Conservation (phyloP, 1,140 invertebrate genomes). For the Vollenhovia emeryi region DNA sequence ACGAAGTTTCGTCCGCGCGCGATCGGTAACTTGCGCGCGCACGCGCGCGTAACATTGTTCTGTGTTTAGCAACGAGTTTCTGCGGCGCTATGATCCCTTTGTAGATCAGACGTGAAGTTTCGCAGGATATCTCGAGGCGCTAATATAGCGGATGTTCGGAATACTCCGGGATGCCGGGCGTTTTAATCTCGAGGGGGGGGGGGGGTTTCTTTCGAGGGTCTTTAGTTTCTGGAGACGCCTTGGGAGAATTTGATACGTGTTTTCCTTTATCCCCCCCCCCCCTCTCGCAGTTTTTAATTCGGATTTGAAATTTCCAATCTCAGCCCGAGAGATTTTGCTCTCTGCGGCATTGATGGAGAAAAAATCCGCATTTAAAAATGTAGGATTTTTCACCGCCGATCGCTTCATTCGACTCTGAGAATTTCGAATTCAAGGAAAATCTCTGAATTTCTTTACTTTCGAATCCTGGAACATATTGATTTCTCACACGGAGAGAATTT, state of each 20-base stretch:
- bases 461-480: neutral
- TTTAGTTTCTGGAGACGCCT: neutral
- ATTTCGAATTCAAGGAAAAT: neutral
- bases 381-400: neutral
- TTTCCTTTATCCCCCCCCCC: neutral
- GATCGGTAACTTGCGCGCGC: constrained; percentile 24
- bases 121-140: constrained; percentile 16
- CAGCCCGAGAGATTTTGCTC: no score
- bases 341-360: no score
- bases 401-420: no score
- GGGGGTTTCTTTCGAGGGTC: neutral
- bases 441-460: neutral
- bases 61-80: constrained; percentile 15
- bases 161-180: neutral
- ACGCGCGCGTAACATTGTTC: constrained; percentile 26
- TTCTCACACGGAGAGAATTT: no score
- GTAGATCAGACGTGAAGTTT: constrained; percentile 50
- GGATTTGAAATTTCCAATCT: neutral
- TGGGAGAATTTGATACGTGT: neutral
- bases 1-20: constrained; percentile 36
- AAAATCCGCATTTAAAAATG: neutral
- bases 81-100: constrained; percentile 44
- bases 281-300: neutral
- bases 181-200: neutral
- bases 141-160: constrained; percentile 39